phyloP scores from a whole-genome alignment of 2,113 vertebrate species.

The Phalacrocorax aristotelis region DNA sequence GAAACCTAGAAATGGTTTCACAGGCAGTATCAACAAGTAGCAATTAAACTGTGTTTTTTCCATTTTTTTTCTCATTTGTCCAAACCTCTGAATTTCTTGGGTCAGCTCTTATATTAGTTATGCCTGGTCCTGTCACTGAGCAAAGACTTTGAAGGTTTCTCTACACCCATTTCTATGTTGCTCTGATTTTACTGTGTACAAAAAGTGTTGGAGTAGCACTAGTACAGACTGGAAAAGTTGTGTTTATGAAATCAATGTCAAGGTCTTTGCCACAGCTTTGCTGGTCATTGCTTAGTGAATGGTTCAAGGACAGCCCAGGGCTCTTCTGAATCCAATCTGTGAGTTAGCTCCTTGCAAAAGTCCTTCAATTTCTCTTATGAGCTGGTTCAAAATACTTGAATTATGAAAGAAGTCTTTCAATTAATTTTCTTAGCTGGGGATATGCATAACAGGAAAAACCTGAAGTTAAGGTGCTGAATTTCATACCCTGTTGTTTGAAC shows the following conservation, averaged over 20 bases:
- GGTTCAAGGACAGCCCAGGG: background rate
- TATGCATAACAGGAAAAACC: background rate
- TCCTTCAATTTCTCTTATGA: background rate
- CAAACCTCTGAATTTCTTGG: background rate
- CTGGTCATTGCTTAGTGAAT: background rate
- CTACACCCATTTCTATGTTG: background rate
- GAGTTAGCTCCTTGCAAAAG: background rate
- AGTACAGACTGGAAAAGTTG: background rate
- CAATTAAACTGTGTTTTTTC: background rate
- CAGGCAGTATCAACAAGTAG: background rate
- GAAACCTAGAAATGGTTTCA: background rate
- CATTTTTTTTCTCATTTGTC: background rate
- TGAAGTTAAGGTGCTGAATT: background rate
- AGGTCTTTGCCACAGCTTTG: background rate
- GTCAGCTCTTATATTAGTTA: background rate
- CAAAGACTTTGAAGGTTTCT: background rate
- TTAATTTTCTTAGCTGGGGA: background rate
- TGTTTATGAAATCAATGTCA: background rate
- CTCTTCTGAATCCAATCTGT: background rate
- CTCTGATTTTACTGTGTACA: background rate
- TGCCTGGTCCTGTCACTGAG: background rate
- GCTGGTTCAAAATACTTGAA: background rate
- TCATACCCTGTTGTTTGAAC: background rate
- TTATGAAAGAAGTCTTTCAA: background rate
- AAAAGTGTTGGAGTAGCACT: background rate